Percentiles rank a stretch among this genome's conserved stretches.
Evolutionary conservation across 2,888 invertebrate species (phyloP).

Genomic region (Alcis repandata): DNA sequence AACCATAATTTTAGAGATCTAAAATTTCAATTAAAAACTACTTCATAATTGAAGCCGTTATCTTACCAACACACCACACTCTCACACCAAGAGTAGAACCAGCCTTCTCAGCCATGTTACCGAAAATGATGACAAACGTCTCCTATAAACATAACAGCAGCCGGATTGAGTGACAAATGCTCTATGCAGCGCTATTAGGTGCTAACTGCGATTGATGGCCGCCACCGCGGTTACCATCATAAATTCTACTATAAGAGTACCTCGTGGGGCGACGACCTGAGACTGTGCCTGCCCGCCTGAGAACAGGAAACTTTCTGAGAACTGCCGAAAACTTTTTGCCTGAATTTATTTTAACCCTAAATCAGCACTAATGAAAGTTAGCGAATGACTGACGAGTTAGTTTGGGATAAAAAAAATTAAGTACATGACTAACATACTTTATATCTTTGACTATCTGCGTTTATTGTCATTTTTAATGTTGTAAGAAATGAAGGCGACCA

Average conservation of each 20-base stretch:
- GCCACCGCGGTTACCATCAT: constrained; percentile 61
- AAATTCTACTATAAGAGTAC: constrained; percentile 68
- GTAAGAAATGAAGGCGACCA: too few species aligned
- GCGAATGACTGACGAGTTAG: too few species aligned
- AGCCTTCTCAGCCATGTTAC: neutral
- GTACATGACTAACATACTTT: too few species aligned
- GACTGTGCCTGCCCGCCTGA: neutral
- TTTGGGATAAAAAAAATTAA: too few species aligned
- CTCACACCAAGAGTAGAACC: too few species aligned
- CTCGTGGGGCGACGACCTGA: constrained; percentile 33
- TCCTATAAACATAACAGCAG: constrained; percentile 17
- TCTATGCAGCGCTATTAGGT: constrained; percentile 63
- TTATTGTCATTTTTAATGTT: too few species aligned
- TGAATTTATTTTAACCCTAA: neutral
- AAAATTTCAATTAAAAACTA: too few species aligned
- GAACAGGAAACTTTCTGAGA: neutral
- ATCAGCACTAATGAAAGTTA: too few species aligned
- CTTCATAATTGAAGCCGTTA: too few species aligned
- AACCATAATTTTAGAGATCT: too few species aligned
- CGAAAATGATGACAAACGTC: constrained; percentile 17
- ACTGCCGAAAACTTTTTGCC: neutral
- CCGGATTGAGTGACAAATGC: constrained; percentile 49
- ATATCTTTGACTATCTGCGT: too few species aligned
- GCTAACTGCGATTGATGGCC: constrained; percentile 74
- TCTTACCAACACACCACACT: too few species aligned